phyloP scores from a whole-genome alignment of 1,140 invertebrate genomes.

The Lepidurus couesii region DNA sequence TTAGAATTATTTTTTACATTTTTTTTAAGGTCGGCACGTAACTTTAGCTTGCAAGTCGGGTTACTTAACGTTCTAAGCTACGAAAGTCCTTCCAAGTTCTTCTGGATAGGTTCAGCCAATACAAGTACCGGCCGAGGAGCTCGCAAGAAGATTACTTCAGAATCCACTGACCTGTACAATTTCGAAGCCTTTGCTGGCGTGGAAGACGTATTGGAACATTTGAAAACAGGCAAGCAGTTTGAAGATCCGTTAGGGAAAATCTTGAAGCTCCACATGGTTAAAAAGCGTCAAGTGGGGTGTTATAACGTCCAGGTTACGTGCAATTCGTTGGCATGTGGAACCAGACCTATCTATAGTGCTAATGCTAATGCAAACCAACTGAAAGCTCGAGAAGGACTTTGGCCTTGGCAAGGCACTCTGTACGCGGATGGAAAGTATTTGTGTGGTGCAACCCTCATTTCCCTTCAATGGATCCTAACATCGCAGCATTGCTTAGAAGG shows the following conservation, averaged over 20 bases:
- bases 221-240: not conserved
- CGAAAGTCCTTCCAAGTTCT: not conserved
- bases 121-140: not conserved
- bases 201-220: not conserved
- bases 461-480: constrained; percentile 27
- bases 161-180: constrained; percentile 15
- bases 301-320: constrained; percentile 24
- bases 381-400: constrained; percentile 23
- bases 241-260: not conserved
- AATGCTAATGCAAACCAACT: not conserved
- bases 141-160: not conserved
- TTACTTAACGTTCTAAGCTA: not conserved
- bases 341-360: constrained; percentile 16
- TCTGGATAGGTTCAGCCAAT: not conserved
- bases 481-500: constrained; percentile 22
- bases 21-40: not conserved
- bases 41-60: not conserved
- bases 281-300: not conserved
- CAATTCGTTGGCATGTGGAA: constrained; percentile 22
- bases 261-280: constrained; percentile 7
- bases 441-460: constrained; percentile 28
- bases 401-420: constrained; percentile 28
- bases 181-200: not conserved
- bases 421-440: constrained; percentile 27
- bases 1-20: not conserved